Base-by-base conservation (phyloP, 2,113 vertebrate genomes). In the Campylomormyrus tamandua region DNA sequence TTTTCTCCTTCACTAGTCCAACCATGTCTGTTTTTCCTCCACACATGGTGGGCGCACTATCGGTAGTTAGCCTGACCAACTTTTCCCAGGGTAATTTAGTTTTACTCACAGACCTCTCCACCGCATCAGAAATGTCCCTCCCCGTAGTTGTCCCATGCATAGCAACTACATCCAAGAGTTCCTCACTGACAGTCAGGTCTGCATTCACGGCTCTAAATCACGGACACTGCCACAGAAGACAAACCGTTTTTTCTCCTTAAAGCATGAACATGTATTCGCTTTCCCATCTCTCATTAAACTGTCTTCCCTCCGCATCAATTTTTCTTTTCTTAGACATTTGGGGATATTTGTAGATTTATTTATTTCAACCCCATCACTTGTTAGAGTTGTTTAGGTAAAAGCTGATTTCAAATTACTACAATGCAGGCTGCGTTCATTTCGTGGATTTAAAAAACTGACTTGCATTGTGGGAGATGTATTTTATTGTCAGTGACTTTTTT, bases 1-100 rank as follows among this genome's bases (percentile, higher is more conserved):
- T 93, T 92, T 91, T 93, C 87, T 91, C 58, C 31, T 93, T 92
- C 39, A 94, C 89, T 35, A 92, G 91, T 1, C 91, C 89, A 3
- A 93, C 89, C 9, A 94, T 89, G 0, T 91, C 92, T 19, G 48
- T 15, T 88, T 83, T 89, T 56, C 24, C 58, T 48, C 87, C 56
- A 89, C 91, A 91, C 89, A 0, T 91, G 80, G 62, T 53, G 11
- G 62, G 88, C 56, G 50, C 88, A 9, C 89, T 88, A 56, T 92
- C 27, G 4, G 91, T 92, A 92, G 89, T 90, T 91, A 90, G 50
- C 27, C 87, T 90, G 83, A 58, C 53, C 90, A 92, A 92, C 9
- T 92, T 92, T 90, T 92, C 91, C 90, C 89, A 91, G 48, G 46
- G 83, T 66, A 92, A 92, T 92, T 45, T 46, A 62, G 19, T 92